Base-by-base conservation (phyloP, 2,888 invertebrate genomes). In the Rugalucina vietnamica region DNA sequence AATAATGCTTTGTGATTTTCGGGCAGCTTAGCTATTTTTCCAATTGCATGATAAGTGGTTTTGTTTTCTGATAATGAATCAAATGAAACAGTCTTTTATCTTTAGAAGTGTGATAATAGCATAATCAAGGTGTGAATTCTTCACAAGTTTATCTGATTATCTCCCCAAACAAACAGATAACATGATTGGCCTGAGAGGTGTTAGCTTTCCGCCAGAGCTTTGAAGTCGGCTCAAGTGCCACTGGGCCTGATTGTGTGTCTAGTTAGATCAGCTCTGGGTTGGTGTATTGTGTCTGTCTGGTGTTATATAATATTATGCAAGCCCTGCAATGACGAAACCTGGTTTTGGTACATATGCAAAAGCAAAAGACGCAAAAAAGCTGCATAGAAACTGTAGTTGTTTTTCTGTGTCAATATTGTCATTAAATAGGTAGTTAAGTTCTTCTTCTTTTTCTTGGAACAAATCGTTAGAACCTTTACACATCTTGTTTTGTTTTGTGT, bases 71-170 rank as follows among this genome's bases (percentile, higher is more conserved):
- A 65, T 65, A 65, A 65, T 65, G 65, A 32, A 65, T 18, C 65
- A 65, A 65, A 65, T 65, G 65, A 32, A 65, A 24, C 65, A 65
- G 65, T 8, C 65, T 65, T 65, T 65, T 65, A 65, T 65, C 65
- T 65, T 24, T 65, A 21, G 65, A 65, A 24, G 21, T 65, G 65
- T 65, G 65, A 60, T 60, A 60, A 65, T 65, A 34, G 18, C 34
- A 65, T 65, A 65, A 65, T 65, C 65, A 34, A 65, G 65, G 65
- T 65, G 65, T 65, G 65, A 65, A 65, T 65, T 34, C 65, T 65
- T 65, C 65, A 65, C 65, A 65, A 65, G 65, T 65, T 65, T 65
- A 65, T 65, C 65, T 65, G 65, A 65, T 65, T 65, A 65, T 65
- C 34, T 8, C 18, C 34, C 18, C 34, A 65, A 65, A 65, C 65